A percentile compares a stretch with the other conserved stretches of the same genome.
Conservation (phyloP, 2,113 vertebrate genomes). For the Phalacrocorax brasilianus region DNA sequence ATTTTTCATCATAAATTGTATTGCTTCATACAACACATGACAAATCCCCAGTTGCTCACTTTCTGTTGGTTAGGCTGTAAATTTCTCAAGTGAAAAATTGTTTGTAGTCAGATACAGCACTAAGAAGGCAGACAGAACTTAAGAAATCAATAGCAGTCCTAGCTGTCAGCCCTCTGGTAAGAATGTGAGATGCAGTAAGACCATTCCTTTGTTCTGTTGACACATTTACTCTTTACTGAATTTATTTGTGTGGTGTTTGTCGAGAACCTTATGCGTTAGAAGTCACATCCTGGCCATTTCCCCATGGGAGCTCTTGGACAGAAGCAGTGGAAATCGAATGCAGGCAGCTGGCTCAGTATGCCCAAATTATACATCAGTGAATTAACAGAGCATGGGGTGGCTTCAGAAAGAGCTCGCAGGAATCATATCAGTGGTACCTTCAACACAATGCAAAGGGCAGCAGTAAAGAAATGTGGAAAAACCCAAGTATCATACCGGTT, state of each 20-base stretch:
- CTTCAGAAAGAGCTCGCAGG: background rate
- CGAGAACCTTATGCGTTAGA: accelerated
- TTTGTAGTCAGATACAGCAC: background rate
- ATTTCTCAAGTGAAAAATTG: background rate
- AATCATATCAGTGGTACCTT: no score
- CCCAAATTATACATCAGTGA: accelerated
- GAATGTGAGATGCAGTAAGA: background rate
- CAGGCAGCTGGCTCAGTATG: background rate
- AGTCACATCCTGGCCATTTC: background rate
- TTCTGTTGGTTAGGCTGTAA: background rate
- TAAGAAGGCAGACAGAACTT: background rate
- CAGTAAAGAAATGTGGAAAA: background rate
- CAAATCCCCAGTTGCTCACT: background rate
- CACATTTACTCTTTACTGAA: background rate
- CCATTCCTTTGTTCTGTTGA: background rate
- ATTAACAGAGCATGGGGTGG: background rate
- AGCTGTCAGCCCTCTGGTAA: background rate
- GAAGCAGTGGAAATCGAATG: background rate
- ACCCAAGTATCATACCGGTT: no score
- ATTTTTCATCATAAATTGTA: background rate
- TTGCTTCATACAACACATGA: background rate
- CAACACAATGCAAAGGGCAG: background rate
- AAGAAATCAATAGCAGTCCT: background rate
- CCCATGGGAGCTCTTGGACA: accelerated
- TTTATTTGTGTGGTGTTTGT: background rate